These are phyloP conservation scores for Prolemur simus DNA, from an alignment of 2,113 vertebrate species.

Conservation along the genomic window DNA sequence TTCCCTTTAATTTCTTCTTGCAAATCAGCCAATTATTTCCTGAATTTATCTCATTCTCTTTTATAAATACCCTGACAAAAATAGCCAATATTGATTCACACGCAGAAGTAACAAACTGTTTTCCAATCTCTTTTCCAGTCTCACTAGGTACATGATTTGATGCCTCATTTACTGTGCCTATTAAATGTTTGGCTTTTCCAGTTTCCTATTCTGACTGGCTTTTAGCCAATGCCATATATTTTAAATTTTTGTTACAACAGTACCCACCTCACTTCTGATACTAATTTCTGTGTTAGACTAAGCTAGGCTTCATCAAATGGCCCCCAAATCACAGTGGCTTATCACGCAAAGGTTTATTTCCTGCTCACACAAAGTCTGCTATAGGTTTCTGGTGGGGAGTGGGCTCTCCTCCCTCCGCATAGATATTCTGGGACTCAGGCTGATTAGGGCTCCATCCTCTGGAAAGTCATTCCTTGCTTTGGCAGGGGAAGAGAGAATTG, in stretches of 20 bases:
- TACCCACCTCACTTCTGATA: not conserved
- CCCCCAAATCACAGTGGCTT: not conserved
- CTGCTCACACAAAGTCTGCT: not conserved
- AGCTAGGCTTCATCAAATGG: not conserved
- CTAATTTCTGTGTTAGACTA: not conserved
- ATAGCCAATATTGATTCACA: not conserved
- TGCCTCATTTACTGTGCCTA: not conserved
- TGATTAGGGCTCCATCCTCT: not conserved
- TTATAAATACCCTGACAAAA: not conserved
- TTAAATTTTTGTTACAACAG: constrained; percentile 15
- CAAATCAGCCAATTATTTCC: not conserved
- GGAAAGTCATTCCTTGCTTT: not conserved
- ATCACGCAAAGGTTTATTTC: not conserved
- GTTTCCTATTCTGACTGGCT: not conserved
- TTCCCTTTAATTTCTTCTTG: not conserved
- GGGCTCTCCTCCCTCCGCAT: not conserved
- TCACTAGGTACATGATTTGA: not conserved
- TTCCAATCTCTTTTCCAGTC: not conserved
- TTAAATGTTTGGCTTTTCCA: not conserved
- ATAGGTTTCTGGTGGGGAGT: not conserved
- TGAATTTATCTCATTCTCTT: not conserved
- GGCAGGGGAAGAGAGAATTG: not conserved
- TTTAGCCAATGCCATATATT: not conserved
- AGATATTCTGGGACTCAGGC: not conserved
- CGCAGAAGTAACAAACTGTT: not conserved